Evolutionary conservation across 2,797 vertebrate species (phyloP).

Genomic region (Cirrhinus molitorella): DNA sequence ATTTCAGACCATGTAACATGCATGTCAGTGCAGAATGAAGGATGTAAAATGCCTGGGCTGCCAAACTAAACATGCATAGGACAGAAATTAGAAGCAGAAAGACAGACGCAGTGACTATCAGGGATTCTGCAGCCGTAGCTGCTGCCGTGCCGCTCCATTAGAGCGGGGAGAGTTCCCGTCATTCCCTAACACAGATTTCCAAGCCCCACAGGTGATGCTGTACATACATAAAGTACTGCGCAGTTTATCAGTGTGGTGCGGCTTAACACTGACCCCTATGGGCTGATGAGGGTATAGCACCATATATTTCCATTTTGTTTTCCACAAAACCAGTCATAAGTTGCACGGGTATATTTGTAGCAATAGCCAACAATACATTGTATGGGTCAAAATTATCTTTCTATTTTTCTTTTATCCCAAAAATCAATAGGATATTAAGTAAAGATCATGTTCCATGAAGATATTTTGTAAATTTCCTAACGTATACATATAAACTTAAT

Average conservation of each 20-base stretch:
- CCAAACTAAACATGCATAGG: neutral
- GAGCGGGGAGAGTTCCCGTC: constrained; percentile 43
- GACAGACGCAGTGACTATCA: constrained; percentile 5
- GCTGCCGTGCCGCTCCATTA: neutral
- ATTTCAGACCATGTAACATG: constrained; percentile 26
- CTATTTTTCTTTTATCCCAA: too few relatives aligned
- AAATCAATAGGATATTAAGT: too few relatives aligned
- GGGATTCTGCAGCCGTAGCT: constrained; percentile 31
- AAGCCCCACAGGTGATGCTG: constrained; percentile 46
- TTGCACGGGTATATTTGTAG: too few relatives aligned
- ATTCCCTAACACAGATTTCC: constrained; percentile 54
- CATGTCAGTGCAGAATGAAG: neutral
- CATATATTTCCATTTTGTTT: neutral
- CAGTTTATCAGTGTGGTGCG: neutral
- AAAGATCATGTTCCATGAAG: too few relatives aligned
- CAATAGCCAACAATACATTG: too few relatives aligned
- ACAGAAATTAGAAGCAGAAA: constrained; percentile 15
- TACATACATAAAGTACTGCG: constrained; percentile 40
- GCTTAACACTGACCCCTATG: constrained; percentile 38
- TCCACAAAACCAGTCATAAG: neutral
- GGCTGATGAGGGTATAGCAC: neutral
- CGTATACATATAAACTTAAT: too few relatives aligned
- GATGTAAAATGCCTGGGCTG: constrained; percentile 3
- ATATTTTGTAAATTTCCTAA: too few relatives aligned
- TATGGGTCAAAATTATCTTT: too few relatives aligned